Percentiles rank a stretch among this genome's conserved stretches.
Evolutionary conservation across 2,888 invertebrate species (phyloP).

Genomic region (Heliconius hortense): DNA sequence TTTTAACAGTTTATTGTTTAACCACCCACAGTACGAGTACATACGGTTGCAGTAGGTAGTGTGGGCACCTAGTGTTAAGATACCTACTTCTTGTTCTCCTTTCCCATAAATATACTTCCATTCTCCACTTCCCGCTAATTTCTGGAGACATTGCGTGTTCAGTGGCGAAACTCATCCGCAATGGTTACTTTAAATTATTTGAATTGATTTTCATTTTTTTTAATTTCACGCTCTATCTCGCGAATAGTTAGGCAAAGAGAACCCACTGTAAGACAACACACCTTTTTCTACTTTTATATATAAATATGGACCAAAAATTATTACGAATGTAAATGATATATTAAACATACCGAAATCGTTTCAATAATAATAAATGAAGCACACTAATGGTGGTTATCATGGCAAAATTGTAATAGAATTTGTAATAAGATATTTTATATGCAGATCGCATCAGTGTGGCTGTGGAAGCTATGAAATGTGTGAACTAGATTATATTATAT

Average conservation of each 20-base stretch:
- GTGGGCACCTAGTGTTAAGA: no score
- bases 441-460: constrained; percentile 5
- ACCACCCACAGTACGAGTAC: no score
- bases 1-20: neutral
- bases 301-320: neutral
- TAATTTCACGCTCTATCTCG: neutral
- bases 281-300: neutral
- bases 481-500: neutral
- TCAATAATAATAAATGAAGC: constrained; percentile 11
- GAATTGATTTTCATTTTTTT: no score
- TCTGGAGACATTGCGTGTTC: no score
- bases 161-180: no score
- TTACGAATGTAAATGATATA: neutral
- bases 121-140: no score
- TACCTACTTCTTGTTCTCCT: no score
- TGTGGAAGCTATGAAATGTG: neutral
- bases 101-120: no score
- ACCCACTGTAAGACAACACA: no score
- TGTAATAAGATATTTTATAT: constrained; percentile 24
- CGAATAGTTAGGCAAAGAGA: no score
- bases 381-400: constrained; percentile 6
- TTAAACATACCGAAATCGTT: constrained; percentile 4
- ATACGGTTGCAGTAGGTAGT: no score
- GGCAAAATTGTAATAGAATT: constrained; percentile 11
- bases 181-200: no score